Percentiles rank a stretch among this genome's conserved stretches.
Conservation (phyloP, 2,797 vertebrate species). For the Trematomus bernacchii region DNA sequence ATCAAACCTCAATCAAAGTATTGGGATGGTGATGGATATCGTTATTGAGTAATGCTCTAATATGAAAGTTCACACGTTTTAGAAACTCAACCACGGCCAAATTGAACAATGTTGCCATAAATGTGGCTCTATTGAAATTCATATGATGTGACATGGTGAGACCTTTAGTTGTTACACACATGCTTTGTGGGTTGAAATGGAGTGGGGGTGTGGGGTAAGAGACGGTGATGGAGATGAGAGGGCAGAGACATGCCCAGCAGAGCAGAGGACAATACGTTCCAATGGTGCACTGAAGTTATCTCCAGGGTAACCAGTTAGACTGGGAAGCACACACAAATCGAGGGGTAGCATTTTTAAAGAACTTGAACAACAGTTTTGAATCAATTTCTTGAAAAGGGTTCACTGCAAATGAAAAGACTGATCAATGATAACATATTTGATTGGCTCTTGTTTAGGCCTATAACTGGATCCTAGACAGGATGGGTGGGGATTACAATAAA, state of each 20-base stretch:
- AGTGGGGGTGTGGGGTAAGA: background rate
- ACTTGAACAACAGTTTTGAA: background rate
- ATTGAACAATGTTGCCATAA: constrained; percentile 17
- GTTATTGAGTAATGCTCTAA: background rate
- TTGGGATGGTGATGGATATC: background rate
- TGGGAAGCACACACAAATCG: background rate
- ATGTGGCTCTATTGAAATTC: constrained; percentile 25
- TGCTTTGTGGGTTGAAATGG: background rate
- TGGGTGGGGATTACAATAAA: background rate
- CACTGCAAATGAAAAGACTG: no score
- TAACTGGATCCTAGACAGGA: background rate
- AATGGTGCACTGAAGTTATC: constrained; percentile 33
- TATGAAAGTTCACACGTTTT: constrained; percentile 4
- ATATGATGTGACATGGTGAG: constrained; percentile 11
- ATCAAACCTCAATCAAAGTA: background rate
- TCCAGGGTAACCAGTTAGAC: constrained; percentile 13
- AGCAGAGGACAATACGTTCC: constrained; percentile 30
- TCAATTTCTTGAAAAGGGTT: background rate
- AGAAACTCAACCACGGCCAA: background rate
- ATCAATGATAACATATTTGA: background rate
- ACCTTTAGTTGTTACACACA: constrained; percentile 1
- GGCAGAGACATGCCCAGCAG: constrained; percentile 11
- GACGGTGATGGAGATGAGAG: background rate
- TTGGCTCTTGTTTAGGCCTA: background rate
- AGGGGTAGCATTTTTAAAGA: background rate